Percentiles rank a stretch among this genome's conserved stretches.
Evolutionary conservation across 2,888 invertebrate genomes (phyloP).

Genomic region (Boloria selene): DNA sequence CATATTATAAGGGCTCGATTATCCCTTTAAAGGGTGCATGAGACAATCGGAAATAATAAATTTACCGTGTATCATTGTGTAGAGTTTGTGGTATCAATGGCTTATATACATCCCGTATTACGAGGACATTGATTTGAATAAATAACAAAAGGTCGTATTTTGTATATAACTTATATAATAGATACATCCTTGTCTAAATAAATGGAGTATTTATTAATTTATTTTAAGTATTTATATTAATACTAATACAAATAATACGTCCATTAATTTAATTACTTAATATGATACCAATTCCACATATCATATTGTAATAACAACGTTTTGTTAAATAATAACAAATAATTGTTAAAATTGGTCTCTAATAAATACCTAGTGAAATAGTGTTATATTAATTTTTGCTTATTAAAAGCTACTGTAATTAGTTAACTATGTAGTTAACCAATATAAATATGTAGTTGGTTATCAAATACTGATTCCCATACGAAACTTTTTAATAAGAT

Average conservation of each 20-base stretch:
- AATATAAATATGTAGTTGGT: no score
- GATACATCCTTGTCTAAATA: not conserved
- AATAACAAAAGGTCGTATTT: constrained; percentile 16
- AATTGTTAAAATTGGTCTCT: no score
- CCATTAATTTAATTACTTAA: no score
- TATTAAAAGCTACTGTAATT: no score
- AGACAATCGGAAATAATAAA: constrained; percentile 21
- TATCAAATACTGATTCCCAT: no score
- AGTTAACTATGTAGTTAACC: no score
- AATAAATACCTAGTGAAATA: no score
- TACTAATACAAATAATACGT: not conserved
- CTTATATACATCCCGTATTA: not conserved
- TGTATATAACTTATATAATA: constrained; percentile 8
- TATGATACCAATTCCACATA: no score
- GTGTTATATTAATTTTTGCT: no score
- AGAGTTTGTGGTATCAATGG: constrained; percentile 8
- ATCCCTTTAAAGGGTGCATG: constrained; percentile 31
- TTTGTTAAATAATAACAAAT: no score
- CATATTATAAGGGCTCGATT: constrained; percentile 30
- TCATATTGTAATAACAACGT: no score
- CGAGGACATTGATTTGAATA: constrained; percentile 17
- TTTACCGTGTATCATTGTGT: constrained; percentile 5
- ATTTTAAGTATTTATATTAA: not conserved
- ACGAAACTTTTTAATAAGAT: no score
- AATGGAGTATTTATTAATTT: constrained; percentile 1